Evolutionary conservation across 2,797 vertebrate species (phyloP).

Genomic region (Loris lydekkerianus): DNA sequence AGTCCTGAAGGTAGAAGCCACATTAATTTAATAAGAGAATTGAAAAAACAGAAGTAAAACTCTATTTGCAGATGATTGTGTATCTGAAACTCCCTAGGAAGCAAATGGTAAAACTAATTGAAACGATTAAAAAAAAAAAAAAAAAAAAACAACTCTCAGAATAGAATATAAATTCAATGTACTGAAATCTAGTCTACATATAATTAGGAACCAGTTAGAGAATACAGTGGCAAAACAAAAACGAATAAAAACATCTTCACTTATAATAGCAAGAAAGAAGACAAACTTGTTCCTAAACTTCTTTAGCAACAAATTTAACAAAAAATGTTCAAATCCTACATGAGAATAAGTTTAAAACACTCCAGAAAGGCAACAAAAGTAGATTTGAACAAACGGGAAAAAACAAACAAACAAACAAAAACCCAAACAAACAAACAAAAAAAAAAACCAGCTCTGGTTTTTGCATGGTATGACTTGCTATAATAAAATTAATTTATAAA

Average conservation of each 20-base stretch:
- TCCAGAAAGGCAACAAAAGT: not conserved
- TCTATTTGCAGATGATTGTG: not conserved
- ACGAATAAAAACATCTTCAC: constrained; percentile 11
- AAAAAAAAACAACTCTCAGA: not conserved
- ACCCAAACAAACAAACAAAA: not conserved
- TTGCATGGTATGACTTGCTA: not conserved
- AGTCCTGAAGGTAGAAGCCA: not conserved
- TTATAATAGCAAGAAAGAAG: not conserved
- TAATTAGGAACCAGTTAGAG: not conserved
- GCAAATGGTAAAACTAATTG: not conserved
- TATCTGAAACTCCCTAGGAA: not conserved
- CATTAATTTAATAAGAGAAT: not conserved
- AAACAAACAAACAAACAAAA: not conserved
- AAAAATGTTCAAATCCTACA: not conserved
- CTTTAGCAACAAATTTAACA: not conserved
- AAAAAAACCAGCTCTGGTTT: not conserved
- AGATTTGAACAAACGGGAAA: not conserved
- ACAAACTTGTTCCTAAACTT: not conserved
- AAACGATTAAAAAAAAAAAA: not conserved
- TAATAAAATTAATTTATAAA: constrained; percentile 6
- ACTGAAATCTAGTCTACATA: not conserved
- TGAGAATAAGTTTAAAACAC: not conserved
- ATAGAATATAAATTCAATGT: not conserved
- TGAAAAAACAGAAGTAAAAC: not conserved
- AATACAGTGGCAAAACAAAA: not conserved